Evolutionary conservation across 2,113 vertebrate species (phyloP).

Genomic region (Triplophysa siluroides): DNA sequence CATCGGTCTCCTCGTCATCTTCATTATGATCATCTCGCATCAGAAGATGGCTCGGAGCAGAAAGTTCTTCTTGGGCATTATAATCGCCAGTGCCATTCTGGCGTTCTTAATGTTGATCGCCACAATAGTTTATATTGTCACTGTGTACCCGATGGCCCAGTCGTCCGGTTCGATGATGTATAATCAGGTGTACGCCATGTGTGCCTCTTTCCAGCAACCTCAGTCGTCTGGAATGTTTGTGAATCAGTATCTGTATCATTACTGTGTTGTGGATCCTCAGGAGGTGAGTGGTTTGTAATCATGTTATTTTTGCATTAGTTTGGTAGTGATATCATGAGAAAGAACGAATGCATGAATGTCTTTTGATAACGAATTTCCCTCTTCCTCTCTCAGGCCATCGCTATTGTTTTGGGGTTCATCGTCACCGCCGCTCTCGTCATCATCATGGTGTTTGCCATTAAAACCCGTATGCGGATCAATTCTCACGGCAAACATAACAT

Average conservation of each 20-base stretch:
- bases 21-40: conserved; percentile 80
- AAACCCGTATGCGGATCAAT: conserved; percentile 80
- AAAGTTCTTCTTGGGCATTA: conserved; percentile 79
- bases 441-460: conserved; percentile 86
- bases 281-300: conserved; percentile 73
- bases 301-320: too few relatives aligned
- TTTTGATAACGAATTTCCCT: background rate
- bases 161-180: conserved; percentile 75
- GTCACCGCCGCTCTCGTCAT: conserved; percentile 78
- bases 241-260: conserved; percentile 90
- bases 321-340: too few relatives aligned
- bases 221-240: conserved; percentile 60
- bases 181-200: conserved; percentile 76
- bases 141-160: conserved; percentile 85
- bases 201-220: conserved; percentile 76
- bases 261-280: conserved; percentile 89
- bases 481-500: conserved; percentile 84
- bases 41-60: conserved; percentile 73
- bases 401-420: conserved; percentile 84
- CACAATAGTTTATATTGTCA: conserved; percentile 86
- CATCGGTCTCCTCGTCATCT: conserved; percentile 73
- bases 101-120: conserved; percentile 81
- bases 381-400: conserved; percentile 78
- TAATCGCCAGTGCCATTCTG: conserved; percentile 78
- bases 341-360: too few relatives aligned